These are phyloP conservation scores for Schizopygopsis malacanthus DNA, from an alignment of 2,797 vertebrate genomes.

Conservation along the genomic window DNA sequence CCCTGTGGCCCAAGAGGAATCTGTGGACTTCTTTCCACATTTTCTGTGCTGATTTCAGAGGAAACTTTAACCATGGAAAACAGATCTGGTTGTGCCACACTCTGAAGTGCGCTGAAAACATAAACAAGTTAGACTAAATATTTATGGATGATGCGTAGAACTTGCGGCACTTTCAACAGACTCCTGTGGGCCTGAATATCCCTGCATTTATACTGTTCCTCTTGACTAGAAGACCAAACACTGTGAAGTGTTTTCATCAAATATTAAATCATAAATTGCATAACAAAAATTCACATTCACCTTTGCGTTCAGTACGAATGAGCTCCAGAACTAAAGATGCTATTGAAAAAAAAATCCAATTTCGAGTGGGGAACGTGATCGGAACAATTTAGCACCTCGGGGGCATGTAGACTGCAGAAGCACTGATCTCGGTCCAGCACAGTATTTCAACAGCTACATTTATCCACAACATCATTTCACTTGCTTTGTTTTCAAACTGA, in stretches of 20 bases:
- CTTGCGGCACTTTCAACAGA: background rate
- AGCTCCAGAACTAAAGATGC: background rate
- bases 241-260: background rate
- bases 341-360: background rate
- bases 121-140: background rate
- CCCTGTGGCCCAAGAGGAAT: background rate
- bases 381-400: background rate
- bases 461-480: background rate
- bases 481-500: background rate
- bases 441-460: background rate
- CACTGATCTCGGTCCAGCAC: background rate
- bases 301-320: slow-evolving; percentile 2
- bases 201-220: background rate
- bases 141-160: background rate
- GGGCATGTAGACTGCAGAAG: background rate
- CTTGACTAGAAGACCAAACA: slow-evolving; percentile 3
- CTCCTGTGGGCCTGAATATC: background rate
- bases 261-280: background rate
- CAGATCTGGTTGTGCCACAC: background rate
- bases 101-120: background rate
- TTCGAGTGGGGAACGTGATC: background rate
- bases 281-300: background rate
- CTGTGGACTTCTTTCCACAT: background rate
- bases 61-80: background rate
- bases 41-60: background rate